These are phyloP conservation scores for Schizotus pectinicornis DNA, from an alignment of 2,888 invertebrate species.

Conservation along the genomic window DNA sequence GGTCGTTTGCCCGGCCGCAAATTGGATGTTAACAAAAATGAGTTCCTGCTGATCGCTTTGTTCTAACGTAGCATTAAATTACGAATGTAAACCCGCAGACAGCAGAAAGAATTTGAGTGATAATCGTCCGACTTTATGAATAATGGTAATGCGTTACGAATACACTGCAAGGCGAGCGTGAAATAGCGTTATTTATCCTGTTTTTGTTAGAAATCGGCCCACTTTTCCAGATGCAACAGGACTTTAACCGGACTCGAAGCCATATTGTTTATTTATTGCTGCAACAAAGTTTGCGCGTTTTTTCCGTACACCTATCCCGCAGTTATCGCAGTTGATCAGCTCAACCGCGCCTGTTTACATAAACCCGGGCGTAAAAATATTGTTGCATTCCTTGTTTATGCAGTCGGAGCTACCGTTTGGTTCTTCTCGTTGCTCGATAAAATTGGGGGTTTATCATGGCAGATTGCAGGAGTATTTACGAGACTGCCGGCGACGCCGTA, in stretches of 20 bases:
- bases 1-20: not conserved
- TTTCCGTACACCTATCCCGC: conserved; percentile 16
- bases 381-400: conserved; percentile 34
- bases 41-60: conserved; percentile 9
- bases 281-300: conserved; percentile 1
- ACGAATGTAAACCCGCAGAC: conserved; percentile 16
- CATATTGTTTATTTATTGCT: too few relatives aligned
- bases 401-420: conserved; percentile 34
- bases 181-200: conserved; percentile 4
- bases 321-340: conserved; percentile 22
- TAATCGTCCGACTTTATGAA: conserved; percentile 14
- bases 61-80: conserved; percentile 30
- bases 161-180: not conserved
- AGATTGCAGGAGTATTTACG: conserved; percentile 18
- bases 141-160: conserved; percentile 3
- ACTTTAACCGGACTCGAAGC: too few relatives aligned
- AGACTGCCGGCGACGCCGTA: too few relatives aligned
- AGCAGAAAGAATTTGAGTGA: conserved; percentile 27
- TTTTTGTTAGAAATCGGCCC: conserved; percentile 9
- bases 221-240: conserved; percentile 18
- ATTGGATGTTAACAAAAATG: conserved; percentile 21
- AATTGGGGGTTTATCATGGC: conserved; percentile 19
- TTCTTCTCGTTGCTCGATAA: conserved; percentile 13
- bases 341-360: conserved; percentile 35
- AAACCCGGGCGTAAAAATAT: conserved; percentile 36